Evolutionary conservation across 2,888 invertebrate genomes (phyloP), one percentile per base, ranked within the genome.

Genomic region (Mechanitis messenoides): DNA sequence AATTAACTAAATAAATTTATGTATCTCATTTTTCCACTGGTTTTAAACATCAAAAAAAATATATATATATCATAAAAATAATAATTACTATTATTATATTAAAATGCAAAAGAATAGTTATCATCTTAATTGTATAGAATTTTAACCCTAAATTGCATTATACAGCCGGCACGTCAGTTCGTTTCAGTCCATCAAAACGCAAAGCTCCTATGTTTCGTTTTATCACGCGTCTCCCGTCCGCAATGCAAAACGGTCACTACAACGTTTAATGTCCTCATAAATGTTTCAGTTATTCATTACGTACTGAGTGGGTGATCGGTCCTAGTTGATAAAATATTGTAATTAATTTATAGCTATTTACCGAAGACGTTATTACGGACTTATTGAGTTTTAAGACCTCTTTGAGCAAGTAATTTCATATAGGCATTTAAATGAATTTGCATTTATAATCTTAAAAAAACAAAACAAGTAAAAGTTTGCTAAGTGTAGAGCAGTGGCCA

Each of bases 161-260:
- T 62, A n/a, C 61, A 69, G 72, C 54, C 72, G 65, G 72, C 67
- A 69, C 71, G 68, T 56, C 70, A 67, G 71, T 71, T 72, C 77
- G 76, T 76, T 79, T 73, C 75, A 74, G 75, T 76, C 78, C 72
- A 77, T 81, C 81, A 82, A 80, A 77, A 75, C 74, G 75, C 77
- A 73, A 78, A 77, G 76, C 74, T 82, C 74, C 73, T 76, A 73
- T 64, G 73, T 70, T 75, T 78, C 77, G 75, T 80, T 84, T 83
- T 83, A 83, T 79, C 77, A 71, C 72, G 71, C 71, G 72, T 71
- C 71, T 70, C 68, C 60, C 69, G 65, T 72, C 69, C 74, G 74
- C 67, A 63, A 65, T 72, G 77, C 79, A 76, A 77, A 79, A 80
- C 75, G 74, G 71, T 74, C 71, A 71, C 72, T 65, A 65, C 68